Percentiles rank a stretch among this genome's conserved stretches.
phyloP scores from a whole-genome alignment of 2,113 vertebrate species.

The Eolophus roseicapilla region DNA sequence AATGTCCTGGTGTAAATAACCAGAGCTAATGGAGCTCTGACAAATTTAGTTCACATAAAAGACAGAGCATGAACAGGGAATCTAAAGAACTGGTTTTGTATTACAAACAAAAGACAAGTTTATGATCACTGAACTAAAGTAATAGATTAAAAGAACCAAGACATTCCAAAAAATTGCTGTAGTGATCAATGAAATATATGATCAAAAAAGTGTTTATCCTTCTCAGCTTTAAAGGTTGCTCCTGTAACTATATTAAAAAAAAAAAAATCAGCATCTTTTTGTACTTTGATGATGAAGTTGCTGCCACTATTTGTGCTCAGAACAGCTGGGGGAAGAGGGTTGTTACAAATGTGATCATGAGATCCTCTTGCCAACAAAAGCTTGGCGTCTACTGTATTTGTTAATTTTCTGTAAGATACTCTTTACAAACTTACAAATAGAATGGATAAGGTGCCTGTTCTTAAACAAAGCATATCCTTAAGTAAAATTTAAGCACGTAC shows the following conservation, averaged over 20 bases:
- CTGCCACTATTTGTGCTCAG: neutral
- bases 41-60: neutral
- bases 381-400: neutral
- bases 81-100: neutral
- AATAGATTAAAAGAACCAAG: conserved; percentile 2
- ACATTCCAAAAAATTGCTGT: neutral
- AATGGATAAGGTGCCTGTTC: neutral
- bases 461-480: neutral
- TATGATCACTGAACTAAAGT: neutral
- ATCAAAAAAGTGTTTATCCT: neutral
- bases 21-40: neutral
- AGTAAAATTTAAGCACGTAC: neutral
- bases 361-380: neutral
- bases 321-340: neutral
- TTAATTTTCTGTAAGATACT: neutral
- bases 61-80: neutral
- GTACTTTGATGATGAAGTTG: neutral
- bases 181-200: neutral
- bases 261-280: neutral
- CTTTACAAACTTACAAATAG: neutral
- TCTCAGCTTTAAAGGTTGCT: neutral
- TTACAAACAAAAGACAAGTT: neutral
- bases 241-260: neutral
- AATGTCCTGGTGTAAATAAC: neutral
- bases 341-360: neutral